phyloP scores from a whole-genome alignment of 2,888 invertebrate genomes.

The Galeruca laticollis region DNA sequence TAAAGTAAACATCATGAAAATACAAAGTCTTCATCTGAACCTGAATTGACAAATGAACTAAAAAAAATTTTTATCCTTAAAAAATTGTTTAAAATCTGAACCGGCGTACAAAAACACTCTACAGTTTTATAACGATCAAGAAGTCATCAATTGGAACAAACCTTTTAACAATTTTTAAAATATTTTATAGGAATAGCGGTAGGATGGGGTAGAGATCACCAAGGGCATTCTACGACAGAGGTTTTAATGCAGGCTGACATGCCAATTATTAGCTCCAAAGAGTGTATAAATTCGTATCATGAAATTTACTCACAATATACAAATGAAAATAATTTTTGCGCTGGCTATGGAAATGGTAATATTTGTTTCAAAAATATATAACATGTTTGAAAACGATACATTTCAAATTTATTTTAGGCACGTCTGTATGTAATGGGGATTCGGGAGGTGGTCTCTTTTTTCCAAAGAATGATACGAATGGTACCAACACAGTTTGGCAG shows the following conservation, averaged over 20 bases:
- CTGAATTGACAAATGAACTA: too few species aligned
- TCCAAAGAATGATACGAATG: conserved; percentile 54
- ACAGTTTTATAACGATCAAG: too few species aligned
- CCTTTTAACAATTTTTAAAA: neutral
- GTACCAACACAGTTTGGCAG: conserved; percentile 57
- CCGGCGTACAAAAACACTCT: too few species aligned
- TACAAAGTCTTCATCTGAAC: too few species aligned
- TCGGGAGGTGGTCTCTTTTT: conserved; percentile 66
- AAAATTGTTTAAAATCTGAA: too few species aligned
- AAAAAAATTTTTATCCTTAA: too few species aligned
- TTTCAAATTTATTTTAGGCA: conserved; percentile 43
- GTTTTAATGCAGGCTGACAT: conserved; percentile 71
- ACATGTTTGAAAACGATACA: neutral
- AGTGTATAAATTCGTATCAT: conserved; percentile 72
- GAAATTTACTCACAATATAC: conserved; percentile 73
- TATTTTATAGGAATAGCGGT: conserved; percentile 58
- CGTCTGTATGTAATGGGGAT: conserved; percentile 71
- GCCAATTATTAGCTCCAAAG: conserved; percentile 72
- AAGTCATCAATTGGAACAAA: too few species aligned
- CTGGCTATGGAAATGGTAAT: conserved; percentile 53
- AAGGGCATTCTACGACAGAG: conserved; percentile 70
- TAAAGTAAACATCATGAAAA: too few species aligned
- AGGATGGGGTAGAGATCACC: conserved; percentile 70
- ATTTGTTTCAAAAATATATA: neutral
- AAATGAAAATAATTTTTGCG: conserved; percentile 69